Evolutionary conservation across 1,140 invertebrate species (phyloP), one percentile per base, ranked within the genome.

Genomic region (Magallana angulata): DNA sequence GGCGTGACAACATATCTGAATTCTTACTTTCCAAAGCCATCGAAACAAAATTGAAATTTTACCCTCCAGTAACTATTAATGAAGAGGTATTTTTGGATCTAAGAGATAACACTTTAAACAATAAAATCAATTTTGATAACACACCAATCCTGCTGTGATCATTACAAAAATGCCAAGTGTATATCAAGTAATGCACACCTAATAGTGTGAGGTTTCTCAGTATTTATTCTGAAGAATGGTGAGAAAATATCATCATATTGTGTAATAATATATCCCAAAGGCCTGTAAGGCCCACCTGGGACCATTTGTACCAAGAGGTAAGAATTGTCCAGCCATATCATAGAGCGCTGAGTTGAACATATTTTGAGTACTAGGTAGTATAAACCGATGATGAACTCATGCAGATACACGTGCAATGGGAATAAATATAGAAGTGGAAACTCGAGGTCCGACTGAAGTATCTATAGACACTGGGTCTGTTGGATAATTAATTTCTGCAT

Each of bases 1-100:
- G 36, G 36, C 36, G 36, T 48, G 36, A 48, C 36, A 48, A 48
- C 36, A 48, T 48, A 2, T 48, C 36, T 48, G 36, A 48, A 48
- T 48, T 48, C 36, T 48, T 48, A 48, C 36, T 48, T 64, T 16
- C 14, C 62, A 84, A 24, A 30, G 58, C 30, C 18, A 62, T 62
- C 16, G 30, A 84, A 58, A 59, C 14, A 58, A 57, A 82, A 58
- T n/a, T 82, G 81, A 82, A 82, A n/a, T 82, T 24, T n/a, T 82
- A 82, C 48, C 81, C 18, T 18, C 48, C 48, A 57, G 57, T 82
- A 57, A 57, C 18, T 56, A 82, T 82, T 57, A 82, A 82, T 57
- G 81, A 1, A 57, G 81, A 82, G 7, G 81, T n/a, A 82, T 82
- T 82, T 56, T 56, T 57, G 57, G 57, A 82, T 82, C 7, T 82